Conservation (phyloP, 2,797 vertebrate genomes). For the Pangasius djambal region DNA sequence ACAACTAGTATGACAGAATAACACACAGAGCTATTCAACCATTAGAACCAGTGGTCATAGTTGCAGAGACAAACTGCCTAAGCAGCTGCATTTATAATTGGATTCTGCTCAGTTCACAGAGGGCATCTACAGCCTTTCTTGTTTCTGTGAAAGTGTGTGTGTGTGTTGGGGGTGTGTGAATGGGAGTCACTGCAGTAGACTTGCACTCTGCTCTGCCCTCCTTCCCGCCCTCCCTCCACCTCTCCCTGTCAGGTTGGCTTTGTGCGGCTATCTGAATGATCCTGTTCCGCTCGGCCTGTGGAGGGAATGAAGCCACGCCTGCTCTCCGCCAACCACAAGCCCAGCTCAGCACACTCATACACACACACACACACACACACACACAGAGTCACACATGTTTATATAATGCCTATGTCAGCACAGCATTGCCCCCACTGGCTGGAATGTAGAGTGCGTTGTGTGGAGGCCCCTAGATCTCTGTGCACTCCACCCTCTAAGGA, state of each 20-base stretch:
- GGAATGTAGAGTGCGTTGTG: constrained; percentile 55
- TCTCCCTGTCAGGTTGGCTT: constrained; percentile 55
- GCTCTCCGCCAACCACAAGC: constrained; percentile 53
- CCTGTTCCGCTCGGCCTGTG: constrained; percentile 52
- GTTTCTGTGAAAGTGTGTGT: constrained; percentile 44
- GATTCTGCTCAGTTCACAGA: constrained; percentile 58
- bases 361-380: constrained; percentile 4
- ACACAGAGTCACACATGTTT: constrained; percentile 46
- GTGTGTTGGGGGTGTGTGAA: neutral
- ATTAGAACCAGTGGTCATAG: constrained; percentile 23
- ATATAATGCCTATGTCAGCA: constrained; percentile 50
- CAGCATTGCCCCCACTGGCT: constrained; percentile 55
- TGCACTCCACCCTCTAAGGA: constrained; percentile 30
- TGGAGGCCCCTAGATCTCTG: constrained; percentile 15
- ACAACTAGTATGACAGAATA: constrained; percentile 19
- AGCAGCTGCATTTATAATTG: constrained; percentile 56
- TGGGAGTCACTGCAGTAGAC: constrained; percentile 41
- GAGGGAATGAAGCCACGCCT: constrained; percentile 58
- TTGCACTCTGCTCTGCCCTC: constrained; percentile 29
- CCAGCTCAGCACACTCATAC: constrained; percentile 31
- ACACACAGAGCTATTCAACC: constrained; percentile 14
- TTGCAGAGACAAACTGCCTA: constrained; percentile 42
- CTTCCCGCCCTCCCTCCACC: constrained; percentile 14
- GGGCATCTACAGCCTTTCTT: constrained; percentile 51
- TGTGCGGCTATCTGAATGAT: constrained; percentile 63